phyloP scores from a whole-genome alignment of 2,797 vertebrate species.

The Mus caroli region DNA sequence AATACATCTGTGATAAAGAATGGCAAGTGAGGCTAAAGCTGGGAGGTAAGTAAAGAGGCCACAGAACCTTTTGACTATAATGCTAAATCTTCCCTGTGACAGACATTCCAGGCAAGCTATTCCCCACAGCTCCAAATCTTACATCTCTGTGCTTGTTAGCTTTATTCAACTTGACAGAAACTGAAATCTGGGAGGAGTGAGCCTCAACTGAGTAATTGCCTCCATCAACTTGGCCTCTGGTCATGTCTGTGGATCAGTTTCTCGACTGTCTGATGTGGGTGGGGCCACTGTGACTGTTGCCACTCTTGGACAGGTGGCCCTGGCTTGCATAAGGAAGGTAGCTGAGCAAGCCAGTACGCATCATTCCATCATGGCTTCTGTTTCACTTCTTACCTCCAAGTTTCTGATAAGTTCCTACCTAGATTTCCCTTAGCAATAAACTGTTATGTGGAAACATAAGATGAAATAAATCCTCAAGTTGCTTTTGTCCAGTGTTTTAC shows the following conservation, averaged over 20 bases:
- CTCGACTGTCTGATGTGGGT: background rate
- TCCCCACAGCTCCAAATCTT: background rate
- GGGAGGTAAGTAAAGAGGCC: background rate
- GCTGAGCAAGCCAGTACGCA: background rate
- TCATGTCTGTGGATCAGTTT: background rate
- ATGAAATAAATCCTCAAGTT: background rate
- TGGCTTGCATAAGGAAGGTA: background rate
- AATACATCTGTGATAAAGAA: background rate
- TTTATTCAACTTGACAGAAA: background rate
- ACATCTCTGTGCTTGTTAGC: too few relatives aligned
- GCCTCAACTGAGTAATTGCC: background rate
- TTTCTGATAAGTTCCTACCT: background rate
- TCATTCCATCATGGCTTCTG: background rate
- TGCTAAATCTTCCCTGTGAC: background rate
- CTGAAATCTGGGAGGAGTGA: background rate
- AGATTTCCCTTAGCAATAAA: background rate
- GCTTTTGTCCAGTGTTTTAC: background rate
- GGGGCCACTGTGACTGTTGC: background rate
- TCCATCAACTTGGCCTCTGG: background rate
- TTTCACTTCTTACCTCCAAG: background rate
- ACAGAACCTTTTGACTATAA: background rate
- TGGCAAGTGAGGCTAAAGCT: constrained; percentile 14
- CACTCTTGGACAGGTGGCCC: background rate
- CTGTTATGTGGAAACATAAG: too few relatives aligned
- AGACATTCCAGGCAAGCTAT: background rate